Base-by-base conservation (phyloP, 2,888 invertebrate genomes). In the Ectemnius continuus region DNA sequence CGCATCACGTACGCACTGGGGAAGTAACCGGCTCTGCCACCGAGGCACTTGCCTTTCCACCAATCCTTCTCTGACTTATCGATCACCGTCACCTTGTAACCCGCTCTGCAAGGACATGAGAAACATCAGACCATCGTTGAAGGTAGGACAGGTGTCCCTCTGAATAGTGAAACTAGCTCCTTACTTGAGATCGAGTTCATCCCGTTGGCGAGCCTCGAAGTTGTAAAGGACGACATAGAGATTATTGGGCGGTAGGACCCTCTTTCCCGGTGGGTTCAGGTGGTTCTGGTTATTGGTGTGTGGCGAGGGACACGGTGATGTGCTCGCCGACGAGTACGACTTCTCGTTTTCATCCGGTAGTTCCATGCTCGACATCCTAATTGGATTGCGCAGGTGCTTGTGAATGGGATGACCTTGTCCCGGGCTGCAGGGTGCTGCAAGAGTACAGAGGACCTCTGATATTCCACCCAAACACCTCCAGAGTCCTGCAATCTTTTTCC, bases 1-100 rank as follows among this genome's bases (percentile, higher is more conserved):
- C 96, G 96, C 73, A 97, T 96, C 83, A 98, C 98, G 89, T 98
- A 98, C 87, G 97, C 97, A 28, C 98, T 97, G 4, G 98, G 98
- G 89, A 98, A 98, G 92, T 96, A 98, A 13, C 98, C 98, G 63
- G 96, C 94, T 86, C 96, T 94, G 36, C 98, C 98, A 1, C 94
- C 93, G 76, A 97, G 93, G 87, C 97, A 97, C 91, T 97, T 98
- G 61, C 98, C 98, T 92, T 97, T 97, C 98, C 98, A 98, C 98
- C 98, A 98, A 88, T 98, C 98, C 13, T 96, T 96, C 91, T 98
- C 98, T 0, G 97, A 95, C 60, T 97, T 97, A 90, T 98, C 98
- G 82, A 97, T 97, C 71, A 98, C 97, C 13, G 97, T 97, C 67
- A 98, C 96, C 91, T 95, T 94, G 89, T 80, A 90, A 65, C 87